Base-by-base conservation (phyloP, 2,888 invertebrate genomes). In the Metacarcinus magister region DNA sequence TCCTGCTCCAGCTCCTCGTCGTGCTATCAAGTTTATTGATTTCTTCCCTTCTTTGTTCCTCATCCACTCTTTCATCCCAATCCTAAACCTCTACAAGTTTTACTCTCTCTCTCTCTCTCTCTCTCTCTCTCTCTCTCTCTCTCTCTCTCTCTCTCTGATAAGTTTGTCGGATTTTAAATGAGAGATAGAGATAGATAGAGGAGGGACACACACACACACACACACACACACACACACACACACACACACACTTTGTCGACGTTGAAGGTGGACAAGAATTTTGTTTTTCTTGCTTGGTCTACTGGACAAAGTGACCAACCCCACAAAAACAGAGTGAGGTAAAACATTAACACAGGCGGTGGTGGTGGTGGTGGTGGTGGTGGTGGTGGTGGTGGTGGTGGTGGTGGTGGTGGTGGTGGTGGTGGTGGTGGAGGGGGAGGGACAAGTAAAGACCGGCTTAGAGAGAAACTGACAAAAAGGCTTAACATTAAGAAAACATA, bases 1-100 rank as follows among this genome's bases (percentile, higher is more conserved):
- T 89, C 48, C 44, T 48, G 46, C 91, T 91, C 91, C 91, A 23
- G 46, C 48, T 91, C 91, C 46, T 91, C 91, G 0, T 91, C 91
- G 23, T 91, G 46, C 16, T 46, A 46, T 46, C 44, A 23, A 46
- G 44, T n/a, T 91, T 46, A 44, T 43, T 90, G 43, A 39, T 90
- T 90, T 44, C 91, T 13, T 43, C 46, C 23, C 46, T n/a, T 46
- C 91, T 91, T 44, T 44, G 46, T 91, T 28, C 44, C 46, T 23
- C 44, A 39, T 90, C 90, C 39, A 39, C 43, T 44, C 91, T 91
- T 43, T 44, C 19, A 28, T 44, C 91, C 48, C 44, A 46, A 46
- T 48, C 44, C 16, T n/a, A 44, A n/a, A 44, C 39, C 91, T 91
- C 91, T 43, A 8, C 44, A 5, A 39, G n/a, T 44, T 46, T 44